These are phyloP conservation scores for Pseudocheirus occidentalis DNA, from an alignment of 2,797 vertebrate species.

Conservation along the genomic window DNA sequence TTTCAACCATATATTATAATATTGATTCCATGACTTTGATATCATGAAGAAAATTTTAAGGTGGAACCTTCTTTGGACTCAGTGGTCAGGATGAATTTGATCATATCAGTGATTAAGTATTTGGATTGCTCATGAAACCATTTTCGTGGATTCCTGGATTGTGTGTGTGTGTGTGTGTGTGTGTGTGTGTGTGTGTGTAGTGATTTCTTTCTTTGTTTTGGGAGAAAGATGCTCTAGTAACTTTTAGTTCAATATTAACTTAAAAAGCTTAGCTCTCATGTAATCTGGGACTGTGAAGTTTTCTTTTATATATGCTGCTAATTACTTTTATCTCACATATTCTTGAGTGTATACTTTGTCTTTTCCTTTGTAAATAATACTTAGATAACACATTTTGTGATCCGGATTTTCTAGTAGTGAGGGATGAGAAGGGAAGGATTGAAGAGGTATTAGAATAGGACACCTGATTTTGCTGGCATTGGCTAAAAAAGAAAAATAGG, in stretches of 20 bases:
- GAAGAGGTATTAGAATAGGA: not conserved
- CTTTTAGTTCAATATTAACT: not conserved
- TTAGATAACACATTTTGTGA: not conserved
- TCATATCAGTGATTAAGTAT: not conserved
- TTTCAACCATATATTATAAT: not conserved
- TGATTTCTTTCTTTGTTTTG: not conserved
- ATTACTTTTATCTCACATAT: not conserved
- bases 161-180: no score
- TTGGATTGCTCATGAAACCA: not conserved
- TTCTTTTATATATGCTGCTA: not conserved
- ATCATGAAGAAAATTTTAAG: not conserved
- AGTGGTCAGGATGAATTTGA: not conserved
- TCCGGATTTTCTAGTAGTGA: not conserved
- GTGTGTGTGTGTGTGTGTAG: no score
- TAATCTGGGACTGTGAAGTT: not conserved
- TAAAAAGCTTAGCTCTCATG: not conserved
- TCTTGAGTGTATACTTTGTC: not conserved
- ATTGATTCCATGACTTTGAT: not conserved
- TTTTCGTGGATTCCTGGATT: not conserved
- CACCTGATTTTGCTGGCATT: not conserved
- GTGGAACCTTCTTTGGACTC: not conserved
- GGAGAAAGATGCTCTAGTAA: not conserved
- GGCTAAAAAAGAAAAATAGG: not conserved
- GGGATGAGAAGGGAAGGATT: not conserved
- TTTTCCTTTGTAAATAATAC: not conserved